Base-by-base conservation (phyloP, 2,797 vertebrate genomes). In the Zenarchopterus dispar region DNA sequence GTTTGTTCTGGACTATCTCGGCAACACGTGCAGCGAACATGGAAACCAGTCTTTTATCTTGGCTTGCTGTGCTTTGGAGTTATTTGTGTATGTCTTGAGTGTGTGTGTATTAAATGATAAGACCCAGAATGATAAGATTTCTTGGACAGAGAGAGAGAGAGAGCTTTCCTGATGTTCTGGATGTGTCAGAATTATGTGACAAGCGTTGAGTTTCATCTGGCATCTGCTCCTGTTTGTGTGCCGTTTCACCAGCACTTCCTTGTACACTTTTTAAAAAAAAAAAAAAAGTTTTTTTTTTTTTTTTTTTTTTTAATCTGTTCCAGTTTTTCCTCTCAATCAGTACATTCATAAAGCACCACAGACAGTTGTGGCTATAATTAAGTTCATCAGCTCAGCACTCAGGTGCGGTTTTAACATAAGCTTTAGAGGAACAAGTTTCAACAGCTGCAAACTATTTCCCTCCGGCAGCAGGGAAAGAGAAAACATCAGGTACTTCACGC, bases 401-500 rank as follows among this genome's bases (percentile, higher is more conserved):
- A 79, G 72, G 77, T 84, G 84, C 50, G 72, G 72, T 87, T 89
- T 82, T 87, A 86, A 86, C 81, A 87, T 87, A 88, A 88, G 83
- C 88, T 86, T 89, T 84, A 80, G 67, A 83, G 68, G 81, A 85
- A 85, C 91, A 91, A 81, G 92, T 86, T 84, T 62, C 62, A 51
- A 90, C 92, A 87, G 60, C 77, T 47, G 70, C 57, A 74, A 90
- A 88, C 62, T 91, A 93, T 93, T 90, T 79, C 85, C 88, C 84
- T 60, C 17, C 18, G 68, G 86, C 80, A 2, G 54, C 70, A 24
- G 6, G 39, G 15, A 43, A 6, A 28, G 68, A 74, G 76, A 74
- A 84, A 87, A 85, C 78, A 81, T 60, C 49, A 58, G 66, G 82
- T 49, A 59, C 68, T 64, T 63, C 62, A 69, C 21, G 57, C 79